A percentile compares a stretch with the other conserved stretches of the same genome.
Evolutionary conservation across 2,888 invertebrate species (phyloP).

Genomic region (Lasioglossum marginatum): DNA sequence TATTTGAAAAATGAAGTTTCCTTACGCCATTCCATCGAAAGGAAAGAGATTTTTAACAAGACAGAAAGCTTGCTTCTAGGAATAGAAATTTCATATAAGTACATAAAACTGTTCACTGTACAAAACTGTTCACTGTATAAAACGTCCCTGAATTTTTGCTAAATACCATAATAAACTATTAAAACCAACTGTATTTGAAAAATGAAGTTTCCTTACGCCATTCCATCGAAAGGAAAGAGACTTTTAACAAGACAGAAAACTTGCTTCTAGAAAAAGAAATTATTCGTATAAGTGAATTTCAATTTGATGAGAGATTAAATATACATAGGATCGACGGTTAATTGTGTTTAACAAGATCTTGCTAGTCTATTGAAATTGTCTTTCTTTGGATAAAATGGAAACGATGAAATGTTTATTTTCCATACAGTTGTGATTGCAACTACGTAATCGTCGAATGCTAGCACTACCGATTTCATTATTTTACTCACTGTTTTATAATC

Average conservation of each 20-base stretch:
- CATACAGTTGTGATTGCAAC: slow-evolving; percentile 5
- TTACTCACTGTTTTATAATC: slow-evolving; percentile 7
- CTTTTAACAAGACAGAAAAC: neutral
- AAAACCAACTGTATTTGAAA: neutral
- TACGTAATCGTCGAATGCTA: neutral
- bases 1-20: no score
- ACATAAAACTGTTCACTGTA: no score
- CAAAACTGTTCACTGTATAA: no score
- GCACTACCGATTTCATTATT: neutral
- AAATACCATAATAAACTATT: neutral
- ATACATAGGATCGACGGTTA: neutral
- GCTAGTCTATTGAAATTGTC: neutral
- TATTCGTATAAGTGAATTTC: neutral
- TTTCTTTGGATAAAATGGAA: slow-evolving; percentile 8
- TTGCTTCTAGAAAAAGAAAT: neutral
- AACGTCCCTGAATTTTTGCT: neutral
- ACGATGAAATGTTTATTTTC: slow-evolving; percentile 5
- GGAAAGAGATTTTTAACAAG: no score
- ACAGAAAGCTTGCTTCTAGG: no score
- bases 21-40: no score
- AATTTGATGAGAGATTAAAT: neutral
- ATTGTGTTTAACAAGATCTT: neutral
- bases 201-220: neutral
- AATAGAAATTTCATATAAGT: no score
- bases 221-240: neutral